These are phyloP conservation scores for Cabera pusaria DNA, from an alignment of 2,888 invertebrate genomes.

Conservation along the genomic window DNA sequence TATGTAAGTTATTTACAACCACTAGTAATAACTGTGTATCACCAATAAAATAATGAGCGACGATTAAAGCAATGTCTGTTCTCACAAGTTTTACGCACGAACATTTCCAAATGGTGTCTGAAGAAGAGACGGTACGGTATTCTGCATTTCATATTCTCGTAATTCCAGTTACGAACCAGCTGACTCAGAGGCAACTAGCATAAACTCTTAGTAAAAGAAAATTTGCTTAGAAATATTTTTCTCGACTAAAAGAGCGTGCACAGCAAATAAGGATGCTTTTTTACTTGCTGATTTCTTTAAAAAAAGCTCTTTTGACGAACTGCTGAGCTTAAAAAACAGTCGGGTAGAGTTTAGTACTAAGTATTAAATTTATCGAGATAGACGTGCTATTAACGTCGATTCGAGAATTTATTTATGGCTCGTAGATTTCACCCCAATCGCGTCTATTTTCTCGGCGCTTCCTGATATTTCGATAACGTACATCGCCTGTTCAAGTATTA, in stretches of 20 bases:
- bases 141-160: constrained; percentile 51
- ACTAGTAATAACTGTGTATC: constrained; percentile 3
- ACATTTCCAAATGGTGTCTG: constrained; percentile 49
- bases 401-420: constrained; percentile 26
- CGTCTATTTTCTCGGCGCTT: constrained; percentile 27
- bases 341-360: background rate
- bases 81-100: constrained; percentile 38
- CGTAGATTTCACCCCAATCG: constrained; percentile 21
- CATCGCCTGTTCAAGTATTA: constrained; percentile 18
- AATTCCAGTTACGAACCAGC: constrained; percentile 56
- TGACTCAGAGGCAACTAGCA: constrained; percentile 66
- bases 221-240: constrained; percentile 65
- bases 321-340: constrained; percentile 15
- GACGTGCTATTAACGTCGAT: constrained; percentile 39
- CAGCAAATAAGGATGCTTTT: constrained; percentile 57
- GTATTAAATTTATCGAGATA: constrained; percentile 29
- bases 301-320: constrained; percentile 40
- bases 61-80: constrained; percentile 18
- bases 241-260: constrained; percentile 53
- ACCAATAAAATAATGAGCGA: constrained; percentile 16
- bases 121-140: constrained; percentile 44
- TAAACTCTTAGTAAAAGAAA: constrained; percentile 65
- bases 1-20: too few species aligned
- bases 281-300: constrained; percentile 47
- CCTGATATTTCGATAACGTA: constrained; percentile 19